Evolutionary conservation across 2,888 invertebrate species (phyloP), one percentile per base, ranked within the genome.

Genomic region (Parnassius glacialis): DNA sequence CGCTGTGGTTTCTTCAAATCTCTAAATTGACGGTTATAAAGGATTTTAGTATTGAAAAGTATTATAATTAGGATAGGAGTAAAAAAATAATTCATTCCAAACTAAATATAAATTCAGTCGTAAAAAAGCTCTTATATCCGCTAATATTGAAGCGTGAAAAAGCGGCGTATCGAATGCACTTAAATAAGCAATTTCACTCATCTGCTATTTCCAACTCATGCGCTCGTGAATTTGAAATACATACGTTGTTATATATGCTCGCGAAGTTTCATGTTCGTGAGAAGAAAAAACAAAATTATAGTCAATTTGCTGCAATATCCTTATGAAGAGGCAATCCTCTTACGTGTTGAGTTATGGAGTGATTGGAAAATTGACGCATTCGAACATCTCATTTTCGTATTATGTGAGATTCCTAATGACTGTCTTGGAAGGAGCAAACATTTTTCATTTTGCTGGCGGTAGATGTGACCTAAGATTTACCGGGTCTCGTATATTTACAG

Each of bases 251-350:
- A 5, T 34, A 7, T 34, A 34, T 34, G 34, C 34, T 34, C 34
- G 34, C 1, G 34, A 34, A 81, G 81, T 82, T 84, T 83, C 81
- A 79, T 78, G 76, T 75, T 80, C 85, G 88, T 88, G 87, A 87
- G 87, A 86, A 85, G 78, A 89, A 90, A 90, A 86, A 86, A 83
- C 79, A 74, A 84, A 85, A 90, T 90, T 90, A 84, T 82, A 79
- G 83, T 83, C 85, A 88, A 89, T 90, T 90, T 87, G 84, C 82
- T 83, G 80, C 79, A 79, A 85, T 85, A 88, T 85, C 87, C 90
- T 87, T 87, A 88, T 83, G 82, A 81, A 79, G 81, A 81, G 77
- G 84, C 79, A 83, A 85, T 83, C 83, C 83, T 83, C 83, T 83
- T 82, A 85, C 79, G 80, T 83, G 76, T 75, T 70, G 75, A 77